Conservation (phyloP, 37 sponge, comb jelly and placozoan genomes). For the Oopsacas minuta region DNA sequence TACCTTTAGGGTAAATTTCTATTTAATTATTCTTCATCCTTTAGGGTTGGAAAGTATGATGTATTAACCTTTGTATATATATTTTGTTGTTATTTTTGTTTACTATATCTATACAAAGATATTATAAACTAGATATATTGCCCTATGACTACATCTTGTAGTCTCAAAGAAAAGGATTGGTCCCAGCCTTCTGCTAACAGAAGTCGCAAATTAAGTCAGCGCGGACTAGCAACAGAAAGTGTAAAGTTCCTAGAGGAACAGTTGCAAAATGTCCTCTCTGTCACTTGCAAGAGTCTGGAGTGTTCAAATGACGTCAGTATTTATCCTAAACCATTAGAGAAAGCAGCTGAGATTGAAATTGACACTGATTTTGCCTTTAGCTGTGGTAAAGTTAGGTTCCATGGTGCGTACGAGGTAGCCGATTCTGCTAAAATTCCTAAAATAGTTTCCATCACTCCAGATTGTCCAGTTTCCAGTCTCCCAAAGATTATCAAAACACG, state of each 20-base stretch:
- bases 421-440: neutral
- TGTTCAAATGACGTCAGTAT: neutral
- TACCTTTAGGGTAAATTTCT: neutral
- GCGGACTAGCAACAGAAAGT: neutral
- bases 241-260: neutral
- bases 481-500: neutral
- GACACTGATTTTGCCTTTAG: neutral
- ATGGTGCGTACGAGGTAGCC: neutral
- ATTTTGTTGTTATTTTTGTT: neutral
- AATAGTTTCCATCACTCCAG: neutral
- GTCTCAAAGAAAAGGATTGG: constrained; percentile 6
- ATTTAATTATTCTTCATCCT: neutral
- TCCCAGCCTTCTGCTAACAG: neutral
- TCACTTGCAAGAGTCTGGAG: neutral
- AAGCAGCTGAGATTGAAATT: neutral
- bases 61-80: neutral
- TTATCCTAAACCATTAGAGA: neutral
- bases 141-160: neutral
- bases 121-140: neutral
- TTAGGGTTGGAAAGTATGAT: neutral
- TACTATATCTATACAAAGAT: neutral
- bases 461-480: neutral
- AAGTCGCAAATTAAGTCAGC: neutral
- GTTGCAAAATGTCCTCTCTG: constrained; percentile 4
- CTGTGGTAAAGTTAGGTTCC: neutral